Evolutionary conservation across 2,113 vertebrate genomes (phyloP), one percentile per base, ranked within the genome.

Genomic region (Mormyrus lacerda): DNA sequence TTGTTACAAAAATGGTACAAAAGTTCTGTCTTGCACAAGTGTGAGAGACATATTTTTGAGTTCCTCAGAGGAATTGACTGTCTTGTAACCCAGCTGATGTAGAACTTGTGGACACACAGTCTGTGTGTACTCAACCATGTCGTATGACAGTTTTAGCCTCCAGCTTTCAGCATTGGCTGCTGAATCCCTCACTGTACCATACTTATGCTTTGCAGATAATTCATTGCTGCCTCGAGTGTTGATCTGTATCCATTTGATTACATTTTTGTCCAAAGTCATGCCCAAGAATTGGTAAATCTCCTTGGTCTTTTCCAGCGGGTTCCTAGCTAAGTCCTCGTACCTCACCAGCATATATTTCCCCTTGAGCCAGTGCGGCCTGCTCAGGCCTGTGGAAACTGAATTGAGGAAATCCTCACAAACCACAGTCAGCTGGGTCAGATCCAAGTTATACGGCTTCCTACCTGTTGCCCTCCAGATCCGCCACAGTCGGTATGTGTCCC

Each of bases 261-360:
- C 97, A 0, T 96, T 98, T 93, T 96, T 93, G 94, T 98, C 98
- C 97, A 98, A 86, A 19, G 97, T 94, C 91, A 99, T 95, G 31
- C 98, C 98, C 92, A 99, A 95, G 93, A 96, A 99, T 84, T 97
- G 95, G 0, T 99, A 99, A 91, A 99, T 99, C 95, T 99, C 98
- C 94, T 96, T 97, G 0, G 98, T 98, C 94, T 99, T 99, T 92
- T 96, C 95, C 91, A 98, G 96, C 24, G 98, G 98, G 91, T 97
- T 98, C 90, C 96, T 93, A 8, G 98, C 97, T 94, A 99, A 94
- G 94, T 99, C 98, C 96, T 99, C 98, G 0, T 99, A 99, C 88
- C 98, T 96, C 92, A 99, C 96, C 92, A 99, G 89, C 97, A 99
- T 99, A 94, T 99, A 99, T 91, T 97, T 98, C 92, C 98, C 98